Conservation (phyloP, 1,140 invertebrate species). For the Anoplolepis gracilipes region DNA sequence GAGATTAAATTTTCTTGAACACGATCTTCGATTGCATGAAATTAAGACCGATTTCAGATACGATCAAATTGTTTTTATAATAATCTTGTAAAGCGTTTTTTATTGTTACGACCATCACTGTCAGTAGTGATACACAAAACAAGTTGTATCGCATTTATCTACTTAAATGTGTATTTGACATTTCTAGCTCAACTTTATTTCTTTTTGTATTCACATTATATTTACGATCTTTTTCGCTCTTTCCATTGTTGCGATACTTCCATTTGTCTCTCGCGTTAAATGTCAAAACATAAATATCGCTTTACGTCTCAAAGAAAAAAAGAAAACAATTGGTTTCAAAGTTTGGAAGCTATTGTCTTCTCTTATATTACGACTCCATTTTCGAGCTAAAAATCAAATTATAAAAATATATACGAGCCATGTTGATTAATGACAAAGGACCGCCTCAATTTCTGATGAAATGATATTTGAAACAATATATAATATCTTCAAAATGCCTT, state of each 20-base stretch:
- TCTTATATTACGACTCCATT: neutral
- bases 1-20: neutral
- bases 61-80: conserved; percentile 55
- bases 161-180: conserved; percentile 33
- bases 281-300: neutral
- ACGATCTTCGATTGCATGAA: neutral
- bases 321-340: neutral
- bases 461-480: neutral
- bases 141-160: conserved; percentile 40
- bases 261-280: neutral
- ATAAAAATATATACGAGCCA: neutral
- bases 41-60: too few relatives aligned
- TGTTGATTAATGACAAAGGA: neutral
- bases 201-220: neutral
- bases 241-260: conserved; percentile 1
- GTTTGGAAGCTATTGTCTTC: too few relatives aligned
- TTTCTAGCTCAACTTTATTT: conserved; percentile 41
- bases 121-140: conserved; percentile 22
- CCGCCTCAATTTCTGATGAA: neutral
- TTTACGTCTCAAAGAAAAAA: neutral
- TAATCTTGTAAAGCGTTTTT: conserved; percentile 46
- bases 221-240: conserved; percentile 14
- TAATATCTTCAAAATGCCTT: neutral
- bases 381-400: neutral
- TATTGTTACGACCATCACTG: conserved; percentile 50